Base-by-base conservation (phyloP, 2,888 invertebrate genomes). In the Zhuqinia jingwanae region DNA sequence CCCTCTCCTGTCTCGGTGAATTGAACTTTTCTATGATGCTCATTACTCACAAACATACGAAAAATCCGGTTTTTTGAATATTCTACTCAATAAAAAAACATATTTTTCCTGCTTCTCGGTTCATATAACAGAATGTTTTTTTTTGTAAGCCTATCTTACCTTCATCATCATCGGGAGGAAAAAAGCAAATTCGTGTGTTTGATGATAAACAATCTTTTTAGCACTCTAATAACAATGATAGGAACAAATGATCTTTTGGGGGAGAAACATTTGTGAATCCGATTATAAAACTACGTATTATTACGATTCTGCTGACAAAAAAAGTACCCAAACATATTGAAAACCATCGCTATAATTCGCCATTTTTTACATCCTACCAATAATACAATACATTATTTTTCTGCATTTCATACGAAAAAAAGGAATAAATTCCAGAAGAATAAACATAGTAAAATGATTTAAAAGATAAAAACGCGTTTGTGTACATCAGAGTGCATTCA, bases 31-130 rank as follows among this genome's bases (percentile, higher is more conserved):
- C 22, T 65, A 25, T 30, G 22, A 60, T 36, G 20, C 30, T 27
- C 27, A 63, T 78, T 42, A 60, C 42, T 79, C 13, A 53, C 25
- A 30, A 36, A 56, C 3, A 3, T 3, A 65, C 6, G 47, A 73
- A 85, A 79, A 85, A 85, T 85, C 85, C 85, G 85, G 85, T 85
- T 85, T 85, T 84, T 20, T 68, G 22, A 68, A 68, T 42, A 65
- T 68, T 63, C 70, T 68, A 50, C n/a, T 56, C 20, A 78, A 60
- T n/a, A 13, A 80, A 36, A 76, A 76, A 56, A 76, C 17, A 60
- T 50, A 25, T 17, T 45, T 65, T 65, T 68, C 53, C 20, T 5
- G 60, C 42, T 27, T 58, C 42, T 25, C 75, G 60, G 56, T 75
- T 63, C 73, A 75, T 60, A 75, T 75, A 73, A 73, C 73, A 50